These are phyloP conservation scores for Oligia fasciuncula DNA, from an alignment of 2,888 invertebrate genomes.

Conservation along the genomic window DNA sequence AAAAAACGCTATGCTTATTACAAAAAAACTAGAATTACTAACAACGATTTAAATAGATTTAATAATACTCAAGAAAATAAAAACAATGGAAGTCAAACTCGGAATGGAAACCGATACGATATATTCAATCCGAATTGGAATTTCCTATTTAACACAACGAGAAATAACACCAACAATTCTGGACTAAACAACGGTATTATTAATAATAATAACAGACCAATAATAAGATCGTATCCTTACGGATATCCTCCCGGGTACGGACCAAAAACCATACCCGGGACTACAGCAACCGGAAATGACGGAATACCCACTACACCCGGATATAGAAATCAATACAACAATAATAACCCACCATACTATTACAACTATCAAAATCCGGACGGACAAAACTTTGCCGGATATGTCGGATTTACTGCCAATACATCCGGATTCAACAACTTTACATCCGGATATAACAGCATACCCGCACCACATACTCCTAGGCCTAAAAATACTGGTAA, in stretches of 20 bases:
- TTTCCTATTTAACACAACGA: conserved; percentile 18
- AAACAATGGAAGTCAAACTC: background rate
- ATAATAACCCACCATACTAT: conserved; percentile 7
- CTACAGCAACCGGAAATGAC: conserved; percentile 8
- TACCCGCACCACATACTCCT: background rate
- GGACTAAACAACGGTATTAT: background rate
- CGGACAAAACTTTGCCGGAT: conserved; percentile 40
- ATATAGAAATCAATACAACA: conserved; percentile 1
- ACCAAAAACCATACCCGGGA: background rate
- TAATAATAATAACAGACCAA: background rate
- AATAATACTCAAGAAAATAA: conserved; percentile 5
- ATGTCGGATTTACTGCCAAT: conserved; percentile 9
- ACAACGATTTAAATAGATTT: conserved; percentile 10
- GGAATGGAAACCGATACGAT: conserved; percentile 24
- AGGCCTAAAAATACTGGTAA: background rate
- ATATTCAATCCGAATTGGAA: conserved; percentile 41
- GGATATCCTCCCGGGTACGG: conserved; percentile 48
- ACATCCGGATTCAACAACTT: background rate
- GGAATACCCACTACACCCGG: conserved; percentile 14
- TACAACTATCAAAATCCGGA: conserved; percentile 57
- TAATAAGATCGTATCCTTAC: conserved; percentile 46
- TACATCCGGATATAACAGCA: background rate
- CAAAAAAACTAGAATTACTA: conserved; percentile 10
- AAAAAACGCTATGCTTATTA: conserved; percentile 43
- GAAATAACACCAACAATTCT: background rate